Evolutionary conservation across 2,888 invertebrate genomes (phyloP).

Genomic region (Entomobrya proxima): DNA sequence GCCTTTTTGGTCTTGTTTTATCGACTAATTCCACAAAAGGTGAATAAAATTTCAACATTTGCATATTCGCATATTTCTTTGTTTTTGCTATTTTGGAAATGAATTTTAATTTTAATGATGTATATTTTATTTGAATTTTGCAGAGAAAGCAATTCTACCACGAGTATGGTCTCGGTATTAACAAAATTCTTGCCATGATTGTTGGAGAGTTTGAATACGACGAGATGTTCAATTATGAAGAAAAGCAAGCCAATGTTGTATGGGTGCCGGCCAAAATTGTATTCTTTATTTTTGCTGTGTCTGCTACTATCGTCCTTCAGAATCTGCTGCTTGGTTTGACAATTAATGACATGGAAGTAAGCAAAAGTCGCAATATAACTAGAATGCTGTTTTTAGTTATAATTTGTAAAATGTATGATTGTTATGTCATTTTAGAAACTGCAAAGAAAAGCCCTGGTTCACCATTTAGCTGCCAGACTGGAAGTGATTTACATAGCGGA

Average conservation of each 20-base stretch:
- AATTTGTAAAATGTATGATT: too few relatives aligned
- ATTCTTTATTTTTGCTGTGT: background rate
- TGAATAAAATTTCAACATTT: too few relatives aligned
- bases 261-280: background rate
- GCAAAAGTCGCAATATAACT: too few relatives aligned
- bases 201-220: conserved; percentile 35
- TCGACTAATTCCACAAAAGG: background rate
- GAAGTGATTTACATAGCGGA: too few relatives aligned
- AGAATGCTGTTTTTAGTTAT: too few relatives aligned
- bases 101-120: background rate
- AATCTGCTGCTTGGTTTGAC: conserved; percentile 25
- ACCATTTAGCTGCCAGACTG: too few relatives aligned
- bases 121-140: background rate
- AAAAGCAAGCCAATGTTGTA: background rate
- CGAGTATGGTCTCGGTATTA: background rate
- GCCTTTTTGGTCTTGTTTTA: background rate
- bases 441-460: too few relatives aligned
- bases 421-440: too few relatives aligned
- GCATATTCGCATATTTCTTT: too few relatives aligned
- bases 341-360: conserved; percentile 29
- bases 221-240: background rate
- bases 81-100: too few relatives aligned
- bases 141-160: too few relatives aligned
- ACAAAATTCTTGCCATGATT: conserved; percentile 25
- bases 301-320: conserved; percentile 9